These are phyloP conservation scores for Euplagia quadripunctaria DNA, from an alignment of 2,888 invertebrate genomes.

Conservation along the genomic window DNA sequence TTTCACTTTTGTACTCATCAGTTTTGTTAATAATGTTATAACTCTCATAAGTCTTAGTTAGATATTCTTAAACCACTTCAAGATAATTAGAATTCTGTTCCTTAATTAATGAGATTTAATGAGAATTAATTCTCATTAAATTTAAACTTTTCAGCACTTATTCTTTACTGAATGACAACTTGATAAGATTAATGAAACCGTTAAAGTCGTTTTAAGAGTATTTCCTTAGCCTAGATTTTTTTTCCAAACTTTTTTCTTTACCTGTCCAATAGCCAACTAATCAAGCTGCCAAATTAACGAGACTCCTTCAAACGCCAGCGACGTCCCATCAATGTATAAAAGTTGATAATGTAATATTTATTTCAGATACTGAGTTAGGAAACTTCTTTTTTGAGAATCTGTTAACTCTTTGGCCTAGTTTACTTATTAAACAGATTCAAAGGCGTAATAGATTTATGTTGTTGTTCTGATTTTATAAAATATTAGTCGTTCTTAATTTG, in stretches of 20 bases:
- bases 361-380: slow-evolving; percentile 23
- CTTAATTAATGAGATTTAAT: background rate
- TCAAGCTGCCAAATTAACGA: slow-evolving; percentile 44
- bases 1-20: too few species aligned
- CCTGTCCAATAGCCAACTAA: slow-evolving; percentile 53
- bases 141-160: too few species aligned
- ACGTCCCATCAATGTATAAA: slow-evolving; percentile 49
- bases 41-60: too few species aligned
- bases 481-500: too few species aligned
- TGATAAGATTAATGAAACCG: slow-evolving; percentile 22
- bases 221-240: slow-evolving; percentile 36
- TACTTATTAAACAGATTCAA: background rate
- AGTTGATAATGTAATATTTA: slow-evolving; percentile 50
- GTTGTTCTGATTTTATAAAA: background rate
- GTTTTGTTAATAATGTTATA: too few species aligned
- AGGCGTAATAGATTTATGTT: background rate
- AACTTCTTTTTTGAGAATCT: slow-evolving; percentile 3
- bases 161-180: slow-evolving; percentile 4
- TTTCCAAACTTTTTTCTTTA: slow-evolving; percentile 46
- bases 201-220: slow-evolving; percentile 23
- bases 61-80: background rate
- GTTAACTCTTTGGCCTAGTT: background rate
- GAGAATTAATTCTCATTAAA: background rate
- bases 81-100: background rate
- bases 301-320: slow-evolving; percentile 50